A percentile compares a stretch with the other conserved stretches of the same genome.
These are phyloP conservation scores for Thymelicus lineola DNA, from an alignment of 2,888 invertebrate genomes.

Conservation along the genomic window DNA sequence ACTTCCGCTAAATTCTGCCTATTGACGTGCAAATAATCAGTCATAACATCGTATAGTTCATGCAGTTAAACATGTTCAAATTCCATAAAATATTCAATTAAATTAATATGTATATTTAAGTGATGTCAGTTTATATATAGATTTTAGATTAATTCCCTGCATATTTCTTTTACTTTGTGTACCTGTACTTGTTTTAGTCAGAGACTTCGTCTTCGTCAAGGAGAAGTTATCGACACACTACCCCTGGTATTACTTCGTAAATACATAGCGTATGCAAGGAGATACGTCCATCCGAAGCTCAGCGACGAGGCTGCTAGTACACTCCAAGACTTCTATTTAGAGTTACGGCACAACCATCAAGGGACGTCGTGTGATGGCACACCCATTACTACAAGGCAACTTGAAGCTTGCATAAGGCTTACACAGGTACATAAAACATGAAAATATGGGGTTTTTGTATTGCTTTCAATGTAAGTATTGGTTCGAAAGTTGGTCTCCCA, in stretches of 20 bases:
- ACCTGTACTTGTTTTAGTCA: constrained; percentile 70
- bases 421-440: constrained; percentile 85
- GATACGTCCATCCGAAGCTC: constrained; percentile 93
- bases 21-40: too few relatives aligned
- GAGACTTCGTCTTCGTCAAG: constrained; percentile 84
- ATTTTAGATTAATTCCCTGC: too few relatives aligned
- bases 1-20: too few relatives aligned
- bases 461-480: too few relatives aligned
- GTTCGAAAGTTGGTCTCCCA: too few relatives aligned
- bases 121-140: too few relatives aligned
- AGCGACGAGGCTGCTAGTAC: constrained; percentile 88
- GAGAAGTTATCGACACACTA: constrained; percentile 88
- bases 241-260: constrained; percentile 92
- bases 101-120: too few relatives aligned
- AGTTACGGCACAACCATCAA: constrained; percentile 89
- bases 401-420: constrained; percentile 94
- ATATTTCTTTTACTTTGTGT: too few relatives aligned
- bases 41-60: too few relatives aligned
- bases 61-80: too few relatives aligned
- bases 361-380: constrained; percentile 86
- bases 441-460: too few relatives aligned
- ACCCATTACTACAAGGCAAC: constrained; percentile 94
- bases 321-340: constrained; percentile 92
- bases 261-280: constrained; percentile 95
- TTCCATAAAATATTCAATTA: too few relatives aligned